Base-by-base conservation (phyloP, 2,113 vertebrate species). In the Balaenoptera acutorostrata region DNA sequence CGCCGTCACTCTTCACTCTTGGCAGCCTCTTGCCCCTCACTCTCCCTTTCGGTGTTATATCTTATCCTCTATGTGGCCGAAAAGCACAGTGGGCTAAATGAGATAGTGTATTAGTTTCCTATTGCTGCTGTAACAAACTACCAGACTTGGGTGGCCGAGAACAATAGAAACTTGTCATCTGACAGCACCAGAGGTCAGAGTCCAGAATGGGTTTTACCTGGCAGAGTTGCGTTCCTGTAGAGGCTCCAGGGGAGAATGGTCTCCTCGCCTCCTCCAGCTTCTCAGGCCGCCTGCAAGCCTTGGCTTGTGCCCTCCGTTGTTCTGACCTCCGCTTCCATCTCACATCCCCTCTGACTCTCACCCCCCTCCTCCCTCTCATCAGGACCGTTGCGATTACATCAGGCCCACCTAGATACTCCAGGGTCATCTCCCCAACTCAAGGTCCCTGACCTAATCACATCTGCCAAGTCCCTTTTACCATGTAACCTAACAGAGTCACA, bases 281-380 rank as follows among this genome's bases (percentile, higher is more conserved):
- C 49, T 61, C 8, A 52, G 49, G 0, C 39, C 10, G 0, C 80
- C 27, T 15, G 23, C 0, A 0, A 21, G 20, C 59, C 72, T 44
- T 72, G 71, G 41, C 57, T 61, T 29, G n/a, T 1, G 8, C 29
- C 17, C 21, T 8, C 1, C 17, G 6, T 64, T 49, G 25, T 52
- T 52, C 71, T 18, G 2, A 14, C 8, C 17, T 64, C 17, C 10
- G 23, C 52, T 21, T 82, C 36, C 4, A 5, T 92, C 23, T 52
- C 59, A 21, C 3, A 4, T 33, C 17, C 41, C 25, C 63, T n/a
- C 66, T 59, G 31, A 55, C n/a, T 39, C 44, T 41, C 18, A 29
- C 59, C 83, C 68, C 7, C 27, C 52, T 3, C 63, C 29, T 64
- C 14, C 61, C 17, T 21, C 49, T 3, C 63, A 64, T 64, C 14